A percentile compares a stretch with the other conserved stretches of the same genome.
Conservation (phyloP, 2,113 vertebrate genomes). For the Haemorhous mexicanus region DNA sequence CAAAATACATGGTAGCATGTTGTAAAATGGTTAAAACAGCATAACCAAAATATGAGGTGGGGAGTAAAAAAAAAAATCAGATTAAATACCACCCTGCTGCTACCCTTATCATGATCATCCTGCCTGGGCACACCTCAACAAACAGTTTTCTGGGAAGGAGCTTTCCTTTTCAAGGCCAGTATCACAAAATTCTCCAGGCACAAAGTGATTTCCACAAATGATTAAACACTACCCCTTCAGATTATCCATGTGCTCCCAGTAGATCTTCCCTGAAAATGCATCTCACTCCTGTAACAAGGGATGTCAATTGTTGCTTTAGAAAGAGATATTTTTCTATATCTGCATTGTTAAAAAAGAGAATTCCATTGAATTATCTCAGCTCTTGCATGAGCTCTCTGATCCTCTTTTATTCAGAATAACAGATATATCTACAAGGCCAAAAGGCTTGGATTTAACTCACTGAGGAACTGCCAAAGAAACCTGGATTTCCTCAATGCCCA, state of each 20-base stretch:
- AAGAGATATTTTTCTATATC: background rate
- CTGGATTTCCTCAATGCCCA: background rate
- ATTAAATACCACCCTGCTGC: background rate
- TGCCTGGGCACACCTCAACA: background rate
- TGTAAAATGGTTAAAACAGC: background rate
- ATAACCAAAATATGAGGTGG: background rate
- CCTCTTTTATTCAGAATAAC: background rate
- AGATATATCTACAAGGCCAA: background rate
- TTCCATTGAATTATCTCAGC: background rate
- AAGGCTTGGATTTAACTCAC: background rate
- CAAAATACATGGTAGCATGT: background rate
- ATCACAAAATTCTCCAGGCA: background rate
- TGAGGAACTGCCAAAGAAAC: background rate
- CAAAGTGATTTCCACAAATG: background rate
- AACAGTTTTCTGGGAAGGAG: background rate
- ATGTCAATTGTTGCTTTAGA: background rate
- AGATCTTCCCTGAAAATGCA: background rate
- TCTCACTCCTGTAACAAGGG: background rate
- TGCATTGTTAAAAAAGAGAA: background rate
- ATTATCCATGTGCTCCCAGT: fast-evolving
- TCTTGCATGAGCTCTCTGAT: background rate
- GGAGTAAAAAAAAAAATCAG: too few relatives aligned
- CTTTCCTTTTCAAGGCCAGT: background rate
- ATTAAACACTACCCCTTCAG: background rate
- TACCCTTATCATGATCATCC: background rate